phyloP scores from a whole-genome alignment of 2,888 invertebrate genomes.

The Hymenopus coronatus region DNA sequence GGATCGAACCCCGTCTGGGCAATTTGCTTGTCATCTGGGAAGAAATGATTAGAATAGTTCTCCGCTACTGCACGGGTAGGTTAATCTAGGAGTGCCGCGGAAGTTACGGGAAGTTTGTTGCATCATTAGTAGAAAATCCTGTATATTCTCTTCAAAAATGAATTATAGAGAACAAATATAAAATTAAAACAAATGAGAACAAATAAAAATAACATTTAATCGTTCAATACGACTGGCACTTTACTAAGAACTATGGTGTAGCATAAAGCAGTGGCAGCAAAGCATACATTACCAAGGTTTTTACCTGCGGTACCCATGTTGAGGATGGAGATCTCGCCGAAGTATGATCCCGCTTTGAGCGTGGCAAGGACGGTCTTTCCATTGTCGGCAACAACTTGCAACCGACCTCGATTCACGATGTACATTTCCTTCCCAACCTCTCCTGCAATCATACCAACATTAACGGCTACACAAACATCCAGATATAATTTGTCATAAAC shows the following conservation, averaged over 20 bases:
- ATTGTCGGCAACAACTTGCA: slow-evolving; percentile 93
- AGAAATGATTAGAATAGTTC: too few species aligned
- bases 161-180: too few species aligned
- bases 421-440: slow-evolving; percentile 99
- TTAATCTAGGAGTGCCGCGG: too few species aligned
- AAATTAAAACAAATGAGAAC: too few species aligned
- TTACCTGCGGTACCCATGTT: slow-evolving; percentile 99
- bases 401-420: slow-evolving; percentile 94
- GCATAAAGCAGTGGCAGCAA: slow-evolving; percentile 1
- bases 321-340: slow-evolving; percentile 99
- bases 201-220: too few species aligned
- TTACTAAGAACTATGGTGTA: background rate
- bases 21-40: too few species aligned
- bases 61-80: too few species aligned
- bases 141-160: too few species aligned
- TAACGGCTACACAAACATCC: background rate
- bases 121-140: too few species aligned
- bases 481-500: too few species aligned
- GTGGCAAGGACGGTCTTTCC: slow-evolving; percentile 95
- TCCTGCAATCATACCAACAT: slow-evolving; percentile 59
- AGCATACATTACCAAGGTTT: slow-evolving; percentile 88
- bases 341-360: slow-evolving; percentile 97
- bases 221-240: background rate
- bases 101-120: too few species aligned
- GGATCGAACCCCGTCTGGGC: too few species aligned